phyloP scores from a whole-genome alignment of 2,113 vertebrate genomes.

The Octodon degus region DNA sequence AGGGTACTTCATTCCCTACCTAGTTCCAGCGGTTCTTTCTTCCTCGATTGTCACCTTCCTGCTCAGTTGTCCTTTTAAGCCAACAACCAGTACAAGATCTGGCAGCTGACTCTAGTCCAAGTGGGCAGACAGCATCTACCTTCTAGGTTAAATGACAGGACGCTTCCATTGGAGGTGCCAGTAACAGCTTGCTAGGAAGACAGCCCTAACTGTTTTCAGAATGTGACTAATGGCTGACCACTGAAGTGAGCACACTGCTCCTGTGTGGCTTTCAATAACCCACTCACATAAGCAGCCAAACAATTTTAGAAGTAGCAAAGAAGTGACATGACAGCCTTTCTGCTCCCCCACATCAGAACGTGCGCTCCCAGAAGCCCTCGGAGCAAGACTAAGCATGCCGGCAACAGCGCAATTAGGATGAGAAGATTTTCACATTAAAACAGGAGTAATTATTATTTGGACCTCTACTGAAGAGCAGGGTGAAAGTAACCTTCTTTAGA shows the following conservation, averaged over 20 bases:
- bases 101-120: background rate
- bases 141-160: background rate
- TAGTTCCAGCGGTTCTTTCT: background rate
- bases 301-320: background rate
- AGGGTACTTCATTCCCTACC: background rate
- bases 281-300: background rate
- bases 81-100: background rate
- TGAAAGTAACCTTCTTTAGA: background rate
- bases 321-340: accelerated
- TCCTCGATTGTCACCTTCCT: background rate
- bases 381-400: background rate
- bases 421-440: conserved; percentile 30
- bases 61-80: background rate
- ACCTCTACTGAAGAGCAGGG: background rate
- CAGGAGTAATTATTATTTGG: background rate
- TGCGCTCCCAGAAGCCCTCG: background rate
- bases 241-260: background rate
- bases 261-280: background rate
- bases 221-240: background rate
- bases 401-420: background rate
- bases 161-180: background rate
- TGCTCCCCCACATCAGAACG: background rate
- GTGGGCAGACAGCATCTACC: background rate
- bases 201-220: background rate
- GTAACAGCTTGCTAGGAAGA: too few relatives aligned